Base-by-base conservation (phyloP, 1,140 invertebrate genomes). In the Vollenhovia emeryi region DNA sequence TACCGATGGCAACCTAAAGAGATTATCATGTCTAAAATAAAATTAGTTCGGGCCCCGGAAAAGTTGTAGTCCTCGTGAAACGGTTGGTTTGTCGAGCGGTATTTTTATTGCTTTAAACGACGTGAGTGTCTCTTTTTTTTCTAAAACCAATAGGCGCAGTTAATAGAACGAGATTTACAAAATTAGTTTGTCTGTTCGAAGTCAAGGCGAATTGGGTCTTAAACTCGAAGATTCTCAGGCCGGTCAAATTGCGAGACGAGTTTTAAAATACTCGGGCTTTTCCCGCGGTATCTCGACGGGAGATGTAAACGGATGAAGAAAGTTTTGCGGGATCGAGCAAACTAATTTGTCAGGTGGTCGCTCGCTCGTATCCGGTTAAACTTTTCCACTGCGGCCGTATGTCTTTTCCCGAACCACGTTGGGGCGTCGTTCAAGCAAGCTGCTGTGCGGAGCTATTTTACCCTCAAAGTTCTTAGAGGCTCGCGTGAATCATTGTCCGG, bases 401-500 rank as follows among this genome's bases (percentile, higher is more conserved):
- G 76, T 79, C 78, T 80, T 69, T 80, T 43, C 48, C 48, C 48
- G 64, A 33, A 50, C 33, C 64, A 69, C 33, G 64, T 40, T 68
- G 43, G 48, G 13, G 48, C 15, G 36, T 55, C 78, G 55, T 76
- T 76, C 24, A 36, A 24, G 50, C 69, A 73, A 55, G 68, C 40
- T 43, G 45, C 48, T 71, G 48, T 40, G 7, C 78, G 24, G 48
- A 30, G 30, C 33, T 69, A 36, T 55, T 73, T 50, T 50, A 66
- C 55, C 36, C 68, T 50, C 68, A 59, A 74, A 66, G 40, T 18
- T 52, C 33, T 55, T 6, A 21, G 27, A 15, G 52, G 57, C 62
- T 30, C 55, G 40, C n/a, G 64, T 69, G 84, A 79, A 80, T 71
- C 86, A 87, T 87, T 87, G 86, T 82, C 84, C 66, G 30, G 43